Evolutionary conservation across 2,113 vertebrate genomes (phyloP).

Genomic region (Amblyornis subalaris): DNA sequence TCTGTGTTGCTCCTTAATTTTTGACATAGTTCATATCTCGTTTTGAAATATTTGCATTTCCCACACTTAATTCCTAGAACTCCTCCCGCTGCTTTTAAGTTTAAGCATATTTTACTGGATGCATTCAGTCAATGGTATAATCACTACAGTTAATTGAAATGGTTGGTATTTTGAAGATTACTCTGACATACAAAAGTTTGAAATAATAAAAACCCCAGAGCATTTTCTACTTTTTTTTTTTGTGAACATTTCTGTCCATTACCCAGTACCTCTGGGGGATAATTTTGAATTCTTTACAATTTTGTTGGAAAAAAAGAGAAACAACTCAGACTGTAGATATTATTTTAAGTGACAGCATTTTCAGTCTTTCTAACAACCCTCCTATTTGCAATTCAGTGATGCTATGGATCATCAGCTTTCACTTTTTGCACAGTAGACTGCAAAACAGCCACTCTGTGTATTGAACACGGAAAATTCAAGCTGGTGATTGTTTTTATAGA

Average conservation of each 20-base stretch:
- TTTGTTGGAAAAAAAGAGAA: background rate
- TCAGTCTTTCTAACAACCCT: constrained; percentile 29
- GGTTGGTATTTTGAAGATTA: background rate
- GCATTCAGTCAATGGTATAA: background rate
- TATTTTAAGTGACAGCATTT: constrained; percentile 19
- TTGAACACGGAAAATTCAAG: constrained; percentile 41
- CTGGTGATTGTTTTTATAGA: constrained; percentile 32
- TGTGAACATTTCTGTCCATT: background rate
- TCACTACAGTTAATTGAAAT: background rate
- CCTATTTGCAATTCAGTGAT: constrained; percentile 40
- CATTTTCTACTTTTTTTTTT: background rate
- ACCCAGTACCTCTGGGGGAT: background rate
- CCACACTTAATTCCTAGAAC: background rate
- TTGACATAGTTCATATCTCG: background rate
- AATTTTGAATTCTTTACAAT: background rate
- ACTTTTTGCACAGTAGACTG: constrained; percentile 55
- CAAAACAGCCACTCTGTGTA: constrained; percentile 42
- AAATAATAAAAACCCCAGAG: background rate
- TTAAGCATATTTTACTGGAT: background rate
- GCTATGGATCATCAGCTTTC: constrained; percentile 57
- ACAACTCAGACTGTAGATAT: background rate
- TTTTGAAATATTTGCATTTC: background rate
- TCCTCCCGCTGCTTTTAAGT: background rate
- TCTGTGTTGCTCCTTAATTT: background rate
- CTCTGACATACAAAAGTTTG: background rate